These are phyloP conservation scores for Drosophila obscura DNA, from an alignment of 1,140 invertebrate species.

Conservation along the genomic window DNA sequence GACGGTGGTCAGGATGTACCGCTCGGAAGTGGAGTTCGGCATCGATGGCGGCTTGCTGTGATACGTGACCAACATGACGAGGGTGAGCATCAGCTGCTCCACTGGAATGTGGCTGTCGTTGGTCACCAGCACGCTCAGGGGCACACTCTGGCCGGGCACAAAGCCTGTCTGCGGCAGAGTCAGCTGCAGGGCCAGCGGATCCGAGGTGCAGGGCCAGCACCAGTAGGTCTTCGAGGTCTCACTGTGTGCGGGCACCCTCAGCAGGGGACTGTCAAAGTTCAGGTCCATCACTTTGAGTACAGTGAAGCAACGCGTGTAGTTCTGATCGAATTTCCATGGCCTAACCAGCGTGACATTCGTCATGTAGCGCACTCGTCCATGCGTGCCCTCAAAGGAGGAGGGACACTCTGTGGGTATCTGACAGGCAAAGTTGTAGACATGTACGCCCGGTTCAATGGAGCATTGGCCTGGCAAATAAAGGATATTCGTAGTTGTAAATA, in stretches of 20 bases:
- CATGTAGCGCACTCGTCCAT: conserved; percentile 88
- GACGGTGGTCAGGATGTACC: conserved; percentile 48
- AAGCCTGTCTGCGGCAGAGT: conserved; percentile 63
- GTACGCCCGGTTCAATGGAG: conserved; percentile 84
- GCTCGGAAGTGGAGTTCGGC: conserved; percentile 69
- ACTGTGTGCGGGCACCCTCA: conserved; percentile 56
- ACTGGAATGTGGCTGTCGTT: conserved; percentile 68
- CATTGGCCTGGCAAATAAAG: conserved; percentile 39
- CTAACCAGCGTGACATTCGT: conserved; percentile 88
- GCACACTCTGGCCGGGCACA: conserved; percentile 64
- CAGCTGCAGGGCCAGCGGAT: conserved; percentile 56
- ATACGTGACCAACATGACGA: conserved; percentile 64
- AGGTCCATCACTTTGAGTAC: conserved; percentile 89
- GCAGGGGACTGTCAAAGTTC: conserved; percentile 85
- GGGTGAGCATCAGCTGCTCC: conserved; percentile 46
- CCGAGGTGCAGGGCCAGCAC: conserved; percentile 63
- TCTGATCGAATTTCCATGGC: conserved; percentile 91
- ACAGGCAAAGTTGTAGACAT: conserved; percentile 86
- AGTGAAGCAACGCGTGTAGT: conserved; percentile 88
- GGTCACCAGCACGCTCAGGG: conserved; percentile 47
- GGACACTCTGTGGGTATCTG: conserved; percentile 86
- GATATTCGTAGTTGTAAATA: conserved; percentile 85
- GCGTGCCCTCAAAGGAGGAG: conserved; percentile 89
- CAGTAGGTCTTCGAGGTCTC: conserved; percentile 63
- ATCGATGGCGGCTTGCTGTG: conserved; percentile 31